Percentiles rank a stretch among this genome's conserved stretches.
Conservation (phyloP, 2,888 invertebrate genomes). For the Drosophila ochracea region DNA sequence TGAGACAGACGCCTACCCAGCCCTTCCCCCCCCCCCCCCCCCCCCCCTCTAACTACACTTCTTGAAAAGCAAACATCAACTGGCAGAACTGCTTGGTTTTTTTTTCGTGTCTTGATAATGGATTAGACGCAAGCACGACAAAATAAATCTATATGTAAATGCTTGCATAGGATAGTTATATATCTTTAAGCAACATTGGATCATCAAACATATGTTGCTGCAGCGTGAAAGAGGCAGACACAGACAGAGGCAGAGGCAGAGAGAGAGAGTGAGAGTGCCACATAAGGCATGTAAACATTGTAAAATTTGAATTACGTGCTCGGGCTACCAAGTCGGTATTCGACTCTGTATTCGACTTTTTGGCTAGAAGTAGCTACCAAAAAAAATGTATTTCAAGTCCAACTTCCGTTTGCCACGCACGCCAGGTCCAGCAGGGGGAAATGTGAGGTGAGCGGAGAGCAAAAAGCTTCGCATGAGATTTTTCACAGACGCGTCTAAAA, state of each 20-base stretch:
- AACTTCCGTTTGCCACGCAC: conserved; percentile 54
- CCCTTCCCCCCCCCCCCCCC: neutral
- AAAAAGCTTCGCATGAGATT: conserved; percentile 53
- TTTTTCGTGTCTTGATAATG: neutral
- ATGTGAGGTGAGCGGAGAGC: neutral
- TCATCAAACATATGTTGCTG: conserved; percentile 57
- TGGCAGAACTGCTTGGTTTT: neutral
- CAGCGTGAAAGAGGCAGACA: neutral
- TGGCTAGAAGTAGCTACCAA: conserved; percentile 41
- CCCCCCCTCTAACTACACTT: neutral
- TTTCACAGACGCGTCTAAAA: conserved; percentile 32
- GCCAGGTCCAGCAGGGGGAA: neutral
- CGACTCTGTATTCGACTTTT: conserved; percentile 13
- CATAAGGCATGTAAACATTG: conserved; percentile 76
- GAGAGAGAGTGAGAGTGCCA: conserved; percentile 23
- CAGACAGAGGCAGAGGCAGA: neutral
- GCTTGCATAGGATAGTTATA: neutral
- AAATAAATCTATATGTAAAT: conserved; percentile 6
- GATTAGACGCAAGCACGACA: neutral
- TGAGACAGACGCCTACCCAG: neutral
- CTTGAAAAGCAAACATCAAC: neutral
- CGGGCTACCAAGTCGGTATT: conserved; percentile 54
- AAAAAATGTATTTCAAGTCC: conserved; percentile 53
- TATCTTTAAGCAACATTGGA: conserved; percentile 29
- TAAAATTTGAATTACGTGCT: conserved; percentile 79